phyloP scores from a whole-genome alignment of 1,140 invertebrate genomes.

The Dendrolimus punctatus region DNA sequence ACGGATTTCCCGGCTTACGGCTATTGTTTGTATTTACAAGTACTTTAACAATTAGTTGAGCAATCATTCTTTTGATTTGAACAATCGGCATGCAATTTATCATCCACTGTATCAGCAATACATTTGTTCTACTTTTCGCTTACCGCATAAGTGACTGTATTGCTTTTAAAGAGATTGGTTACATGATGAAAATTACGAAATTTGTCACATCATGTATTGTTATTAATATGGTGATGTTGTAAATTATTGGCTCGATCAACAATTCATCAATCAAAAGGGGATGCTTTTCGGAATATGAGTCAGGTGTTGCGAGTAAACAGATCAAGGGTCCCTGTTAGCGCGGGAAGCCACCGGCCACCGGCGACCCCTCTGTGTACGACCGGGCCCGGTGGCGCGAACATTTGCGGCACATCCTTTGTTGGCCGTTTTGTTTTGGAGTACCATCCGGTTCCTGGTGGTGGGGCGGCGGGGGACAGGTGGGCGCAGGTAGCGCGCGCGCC shows the following conservation, averaged over 20 bases:
- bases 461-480: conserved; percentile 58
- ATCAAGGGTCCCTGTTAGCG: conserved; percentile 14
- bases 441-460: conserved; percentile 66
- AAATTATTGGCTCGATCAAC: conserved; percentile 36
- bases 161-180: conserved; percentile 23
- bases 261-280: not conserved
- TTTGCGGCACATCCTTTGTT: conserved; percentile 68
- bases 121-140: conserved; percentile 35
- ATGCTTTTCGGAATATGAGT: conserved; percentile 42
- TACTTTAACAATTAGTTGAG: conserved; percentile 51
- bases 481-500: conserved; percentile 57
- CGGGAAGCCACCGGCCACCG: conserved; percentile 19
- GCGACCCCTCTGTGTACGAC: conserved; percentile 39
- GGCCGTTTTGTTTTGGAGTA: conserved; percentile 69
- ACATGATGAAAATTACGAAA: conserved; percentile 19
- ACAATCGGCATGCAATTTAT: conserved; percentile 35
- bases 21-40: conserved; percentile 52
- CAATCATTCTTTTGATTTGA: conserved; percentile 44
- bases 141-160: conserved; percentile 35
- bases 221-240: conserved; percentile 27
- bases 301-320: conserved; percentile 56
- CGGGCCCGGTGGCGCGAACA: conserved; percentile 56
- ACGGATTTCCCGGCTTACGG: conserved; percentile 25
- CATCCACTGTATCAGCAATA: conserved; percentile 34
- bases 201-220: conserved; percentile 10